Base-by-base conservation (phyloP, 2,797 vertebrate species). In the Cetoscarus ocellatus region DNA sequence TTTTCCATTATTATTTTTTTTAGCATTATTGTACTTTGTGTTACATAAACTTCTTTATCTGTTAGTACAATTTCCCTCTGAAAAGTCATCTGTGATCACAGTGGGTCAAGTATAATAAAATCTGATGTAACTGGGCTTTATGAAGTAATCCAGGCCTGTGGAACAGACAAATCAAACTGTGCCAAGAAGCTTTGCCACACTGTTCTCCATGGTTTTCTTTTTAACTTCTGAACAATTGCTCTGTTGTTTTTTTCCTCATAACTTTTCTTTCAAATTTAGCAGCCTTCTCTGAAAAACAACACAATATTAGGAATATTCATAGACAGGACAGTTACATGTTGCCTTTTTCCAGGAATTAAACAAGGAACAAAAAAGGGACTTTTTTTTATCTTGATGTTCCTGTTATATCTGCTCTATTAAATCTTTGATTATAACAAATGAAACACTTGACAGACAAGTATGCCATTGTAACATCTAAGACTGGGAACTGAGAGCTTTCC, bases 101-200 rank as follows among this genome's bases (percentile, higher is more conserved):
- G 42, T 43, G 42, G 11, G 42, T 43, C 11, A 43, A 43, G 6
- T 39, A 5, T 11, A 43, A 43, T 39, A 39, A 43, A 13, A 44
- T 13, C 5, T 5, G 4, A 47, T 7, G 8, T 47, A 47, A 47
- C 45, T 8, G 45, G 14, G 17, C 10, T n/a, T 18, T 10, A 10
- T 45, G 8, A 39, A 58, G 17, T 18, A 57, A 63, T 43, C 43
- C 12, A 13, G 9, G 12, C 43, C 50, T 72, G 54, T 59, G 18
- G 27, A 49, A 39, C 39, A 13, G n/a, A 67, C 10, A n/a, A 57
- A 34, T 19, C n/a, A 15, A 70, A 62, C 10, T 3, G 4, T 14
- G 11, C 15, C 19, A 38, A 18, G 34, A 19, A 15, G 1, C 4
- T 3, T 48, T 18, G 15, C n/a, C 15, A 44, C 44, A 9, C 8